Evolutionary conservation across 1,140 invertebrate genomes (phyloP).

Genomic region (Thaumetopoea pityocampa): DNA sequence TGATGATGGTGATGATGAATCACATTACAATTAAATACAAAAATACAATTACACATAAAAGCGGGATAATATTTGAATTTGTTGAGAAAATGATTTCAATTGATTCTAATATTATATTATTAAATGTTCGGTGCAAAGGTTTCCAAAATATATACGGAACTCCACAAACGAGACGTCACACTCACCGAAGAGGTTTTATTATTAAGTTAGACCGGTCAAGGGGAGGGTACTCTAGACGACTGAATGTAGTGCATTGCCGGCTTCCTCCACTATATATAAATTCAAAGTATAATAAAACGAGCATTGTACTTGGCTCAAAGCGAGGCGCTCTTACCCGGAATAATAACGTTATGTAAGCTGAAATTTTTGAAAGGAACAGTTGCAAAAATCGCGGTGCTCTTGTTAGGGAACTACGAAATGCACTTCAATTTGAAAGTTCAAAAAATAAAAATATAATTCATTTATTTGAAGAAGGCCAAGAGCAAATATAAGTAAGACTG

Average conservation of each 20-base stretch:
- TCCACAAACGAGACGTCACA: conserved; percentile 38
- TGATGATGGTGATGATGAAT: too few species aligned
- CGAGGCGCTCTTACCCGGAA: conserved; percentile 33
- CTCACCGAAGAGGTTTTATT: conserved; percentile 55
- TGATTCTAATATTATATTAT: too few species aligned
- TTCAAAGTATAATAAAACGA: conserved; percentile 35
- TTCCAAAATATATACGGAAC: conserved; percentile 23
- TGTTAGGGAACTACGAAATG: conserved; percentile 30
- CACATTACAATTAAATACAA: too few species aligned
- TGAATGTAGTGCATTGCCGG: conserved; percentile 40
- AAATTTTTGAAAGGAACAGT: conserved; percentile 49
- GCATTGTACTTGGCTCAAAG: conserved; percentile 43
- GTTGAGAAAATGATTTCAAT: too few species aligned
- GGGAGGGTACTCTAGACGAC: conserved; percentile 33
- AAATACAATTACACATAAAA: too few species aligned
- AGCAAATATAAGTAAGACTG: conserved; percentile 4
- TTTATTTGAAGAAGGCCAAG: conserved; percentile 5
- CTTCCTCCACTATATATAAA: conserved; percentile 38
- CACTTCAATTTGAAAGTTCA: conserved; percentile 5
- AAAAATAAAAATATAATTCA: conserved; percentile 7
- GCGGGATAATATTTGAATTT: too few species aligned
- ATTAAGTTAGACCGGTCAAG: conserved; percentile 61
- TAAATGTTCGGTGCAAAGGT: too few species aligned
- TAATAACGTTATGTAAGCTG: conserved; percentile 56
- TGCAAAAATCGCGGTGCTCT: conserved; percentile 53